phyloP scores from a whole-genome alignment of 2,888 invertebrate genomes.

The Torymus aiolomorphi region DNA sequence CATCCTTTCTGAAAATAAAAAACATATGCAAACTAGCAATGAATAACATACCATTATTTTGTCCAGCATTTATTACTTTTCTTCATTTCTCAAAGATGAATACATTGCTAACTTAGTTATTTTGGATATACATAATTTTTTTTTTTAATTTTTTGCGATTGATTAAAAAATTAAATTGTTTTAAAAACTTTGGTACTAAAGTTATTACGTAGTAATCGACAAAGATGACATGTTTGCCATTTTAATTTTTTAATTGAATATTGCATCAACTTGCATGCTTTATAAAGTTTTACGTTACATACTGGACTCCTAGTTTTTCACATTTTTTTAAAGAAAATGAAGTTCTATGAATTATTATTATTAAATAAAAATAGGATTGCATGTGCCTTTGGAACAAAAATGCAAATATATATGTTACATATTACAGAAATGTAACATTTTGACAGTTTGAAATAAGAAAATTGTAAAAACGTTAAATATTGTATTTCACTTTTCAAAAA shows the following conservation, averaged over 20 bases:
- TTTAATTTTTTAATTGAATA: conserved; percentile 39
- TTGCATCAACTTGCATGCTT: conserved; percentile 26
- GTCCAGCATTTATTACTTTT: conserved; percentile 53
- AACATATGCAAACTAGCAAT: conserved; percentile 15
- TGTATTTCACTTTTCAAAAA: conserved; percentile 19
- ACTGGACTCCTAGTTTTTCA: conserved; percentile 20
- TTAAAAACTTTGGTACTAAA: conserved; percentile 55
- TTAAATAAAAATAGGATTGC: conserved; percentile 25
- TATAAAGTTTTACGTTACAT: conserved; percentile 16
- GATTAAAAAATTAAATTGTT: conserved; percentile 47
- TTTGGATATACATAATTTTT: conserved; percentile 42
- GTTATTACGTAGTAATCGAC: conserved; percentile 24
- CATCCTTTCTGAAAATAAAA: conserved; percentile 33
- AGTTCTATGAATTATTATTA: not conserved
- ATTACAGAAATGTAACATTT: conserved; percentile 39
- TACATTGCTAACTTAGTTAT: conserved; percentile 47
- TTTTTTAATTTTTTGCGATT: conserved; percentile 39
- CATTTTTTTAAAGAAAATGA: no score
- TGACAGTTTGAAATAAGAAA: conserved; percentile 25
- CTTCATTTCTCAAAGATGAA: conserved; percentile 19
- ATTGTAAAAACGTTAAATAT: conserved; percentile 24
- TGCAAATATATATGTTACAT: conserved; percentile 36
- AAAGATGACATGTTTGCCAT: conserved; percentile 16
- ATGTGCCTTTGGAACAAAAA: conserved; percentile 45
- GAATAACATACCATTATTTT: conserved; percentile 34